Evolutionary conservation across 23 tunicate genomes (phyloP), one percentile per base, ranked within the genome.

Genomic region (Aplidium turbinatum): DNA sequence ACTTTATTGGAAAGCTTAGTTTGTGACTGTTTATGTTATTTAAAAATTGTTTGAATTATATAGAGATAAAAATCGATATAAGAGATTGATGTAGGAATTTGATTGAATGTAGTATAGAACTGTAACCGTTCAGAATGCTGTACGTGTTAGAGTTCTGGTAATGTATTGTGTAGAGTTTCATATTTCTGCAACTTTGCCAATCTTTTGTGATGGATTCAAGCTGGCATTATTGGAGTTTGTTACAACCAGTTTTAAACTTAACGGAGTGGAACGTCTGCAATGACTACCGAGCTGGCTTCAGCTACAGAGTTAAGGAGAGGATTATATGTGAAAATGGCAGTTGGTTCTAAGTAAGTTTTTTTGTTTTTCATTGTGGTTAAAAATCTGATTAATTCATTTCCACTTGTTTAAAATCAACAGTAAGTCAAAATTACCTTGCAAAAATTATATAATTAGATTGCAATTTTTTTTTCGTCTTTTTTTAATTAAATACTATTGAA

Each of bases 301-400:
- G 20, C 52, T 45, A 54, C 57, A 28, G 32, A 39, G 35, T 71
- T 72, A 33, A 53, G 52, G 4, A 80, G 61, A 45, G 76, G 62
- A 30, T 47, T 81, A 6, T 60, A 79, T 61, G 67, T 55, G 61
- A 60, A 83, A 24, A 83, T 83, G 89, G 89, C 78, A 38, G 89
- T 83, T 66, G 80, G 81, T 32, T 79, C 89, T 20, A 75, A 67
- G 89, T 83, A 75, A 39, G 81, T 65, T 54, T 21, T 19, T 29
- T 32, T 42, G 16, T 9, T 21, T 21, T 56, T 56, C 9, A 23
- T 57, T 0, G 22, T 57, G 21, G 63, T 25, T 57, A 18, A 22
- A 13, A 0, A 13, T 57, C 0, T 0, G 22, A 22, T 57, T 57
- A 42, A 42, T 42, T 42, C 11, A 9, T 42, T 9, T 42, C 16